These are phyloP conservation scores for Addax nasomaculatus DNA, from an alignment of 2,113 vertebrate species.

Conservation along the genomic window DNA sequence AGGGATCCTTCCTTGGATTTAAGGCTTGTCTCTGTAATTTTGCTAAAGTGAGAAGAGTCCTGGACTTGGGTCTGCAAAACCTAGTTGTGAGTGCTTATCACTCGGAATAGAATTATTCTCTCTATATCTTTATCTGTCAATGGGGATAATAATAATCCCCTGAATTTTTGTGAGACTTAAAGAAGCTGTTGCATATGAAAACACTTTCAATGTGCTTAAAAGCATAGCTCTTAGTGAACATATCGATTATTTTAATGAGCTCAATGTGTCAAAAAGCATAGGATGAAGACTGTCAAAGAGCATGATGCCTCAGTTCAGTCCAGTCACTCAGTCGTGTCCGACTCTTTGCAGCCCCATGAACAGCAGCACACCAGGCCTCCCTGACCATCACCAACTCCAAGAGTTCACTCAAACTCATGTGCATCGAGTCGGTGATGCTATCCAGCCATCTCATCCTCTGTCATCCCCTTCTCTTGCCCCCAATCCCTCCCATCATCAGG, in stretches of 20 bases:
- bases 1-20: background rate
- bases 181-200: background rate
- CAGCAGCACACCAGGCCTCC: no score
- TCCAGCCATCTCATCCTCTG: no score
- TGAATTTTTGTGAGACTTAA: background rate
- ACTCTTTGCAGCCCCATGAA: no score
- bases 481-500: no score
- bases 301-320: background rate
- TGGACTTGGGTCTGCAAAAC: background rate
- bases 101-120: background rate
- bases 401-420: no score
- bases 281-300: background rate
- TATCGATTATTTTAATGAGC: background rate
- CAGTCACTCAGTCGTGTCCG: accelerated
- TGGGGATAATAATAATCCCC: background rate
- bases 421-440: no score
- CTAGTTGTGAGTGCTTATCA: background rate
- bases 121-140: background rate
- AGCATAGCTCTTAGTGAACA: background rate
- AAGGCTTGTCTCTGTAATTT: background rate
- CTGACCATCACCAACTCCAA: no score
- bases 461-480: no score
- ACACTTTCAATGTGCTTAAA: background rate
- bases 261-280: background rate
- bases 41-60: background rate